These are phyloP conservation scores for Notothenia rossii DNA, from an alignment of 2,113 vertebrate species.

Conservation along the genomic window DNA sequence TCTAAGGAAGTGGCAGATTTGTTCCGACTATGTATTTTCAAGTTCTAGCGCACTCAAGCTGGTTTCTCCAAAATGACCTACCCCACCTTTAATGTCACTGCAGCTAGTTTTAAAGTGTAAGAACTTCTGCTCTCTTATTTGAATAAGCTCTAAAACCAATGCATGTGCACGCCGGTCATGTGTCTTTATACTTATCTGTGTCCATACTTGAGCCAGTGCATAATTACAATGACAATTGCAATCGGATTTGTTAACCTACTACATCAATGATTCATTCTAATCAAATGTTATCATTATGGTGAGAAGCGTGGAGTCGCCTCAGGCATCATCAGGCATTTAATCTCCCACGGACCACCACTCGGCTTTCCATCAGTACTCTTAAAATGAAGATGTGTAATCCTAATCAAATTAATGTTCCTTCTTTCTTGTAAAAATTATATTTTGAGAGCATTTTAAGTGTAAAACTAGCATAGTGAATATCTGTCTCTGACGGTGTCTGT, in stretches of 20 bases:
- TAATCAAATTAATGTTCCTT: neutral
- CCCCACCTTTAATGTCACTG: neutral
- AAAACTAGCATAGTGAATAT: neutral
- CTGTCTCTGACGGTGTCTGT: neutral
- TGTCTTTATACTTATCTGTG: neutral
- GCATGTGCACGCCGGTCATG: neutral
- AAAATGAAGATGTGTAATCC: neutral
- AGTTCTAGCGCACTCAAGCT: too few relatives aligned
- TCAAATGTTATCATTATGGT: constrained; percentile 49
- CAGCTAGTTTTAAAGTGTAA: neutral
- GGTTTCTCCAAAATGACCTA: too few relatives aligned
- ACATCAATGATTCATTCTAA: constrained; percentile 58
- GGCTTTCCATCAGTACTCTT: constrained; percentile 5
- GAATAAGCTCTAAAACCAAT: neutral
- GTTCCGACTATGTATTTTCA: too few relatives aligned
- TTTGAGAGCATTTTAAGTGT: constrained; percentile 10
- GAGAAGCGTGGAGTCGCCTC: constrained; percentile 43
- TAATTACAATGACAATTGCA: constrained; percentile 41
- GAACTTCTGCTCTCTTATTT: neutral
- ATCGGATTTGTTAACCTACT: constrained; percentile 46
- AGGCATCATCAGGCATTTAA: constrained; percentile 28
- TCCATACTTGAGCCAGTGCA: constrained; percentile 1
- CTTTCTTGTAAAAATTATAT: neutral
- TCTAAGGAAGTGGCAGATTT: too few relatives aligned
- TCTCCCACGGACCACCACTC: constrained; percentile 23